phyloP scores from a whole-genome alignment of 2,113 vertebrate genomes.

The Anthoscopus minutus region DNA sequence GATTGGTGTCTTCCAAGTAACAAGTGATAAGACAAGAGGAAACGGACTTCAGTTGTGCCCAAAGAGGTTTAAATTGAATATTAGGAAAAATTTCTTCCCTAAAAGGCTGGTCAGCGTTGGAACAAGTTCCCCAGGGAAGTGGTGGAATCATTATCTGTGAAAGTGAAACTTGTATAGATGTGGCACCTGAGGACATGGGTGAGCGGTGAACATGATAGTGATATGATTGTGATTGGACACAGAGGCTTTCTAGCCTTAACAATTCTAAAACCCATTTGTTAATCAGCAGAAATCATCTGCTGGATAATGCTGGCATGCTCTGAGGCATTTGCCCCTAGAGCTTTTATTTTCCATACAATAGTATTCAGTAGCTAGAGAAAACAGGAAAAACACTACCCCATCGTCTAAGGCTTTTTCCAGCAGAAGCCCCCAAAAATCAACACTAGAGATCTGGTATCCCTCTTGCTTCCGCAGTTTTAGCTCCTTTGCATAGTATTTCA shows the following conservation, averaged over 20 bases:
- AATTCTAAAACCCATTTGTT: not conserved
- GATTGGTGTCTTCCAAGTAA: not conserved
- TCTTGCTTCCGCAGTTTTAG: slow-evolving; percentile 54
- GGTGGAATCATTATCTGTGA: not conserved
- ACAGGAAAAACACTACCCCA: not conserved
- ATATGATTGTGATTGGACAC: not conserved
- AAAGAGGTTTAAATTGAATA: not conserved
- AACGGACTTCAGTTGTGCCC: not conserved
- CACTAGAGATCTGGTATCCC: slow-evolving; percentile 55
- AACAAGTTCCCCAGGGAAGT: not conserved
- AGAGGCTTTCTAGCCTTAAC: not conserved
- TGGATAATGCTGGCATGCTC: not conserved
- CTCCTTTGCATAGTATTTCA: slow-evolving; percentile 58
- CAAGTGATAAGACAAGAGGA: not conserved
- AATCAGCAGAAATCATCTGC: not conserved
- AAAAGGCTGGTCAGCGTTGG: not conserved
- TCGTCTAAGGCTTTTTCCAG: slow-evolving; percentile 62
- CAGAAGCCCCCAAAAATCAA: slow-evolving; percentile 75
- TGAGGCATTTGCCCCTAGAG: not conserved
- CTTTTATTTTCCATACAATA: not conserved
- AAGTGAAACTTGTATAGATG: not conserved
- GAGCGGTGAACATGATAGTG: not conserved
- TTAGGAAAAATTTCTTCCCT: not conserved
- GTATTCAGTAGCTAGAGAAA: not conserved
- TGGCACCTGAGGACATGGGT: not conserved